These are phyloP conservation scores for Tursiops truncatus DNA, from an alignment of 2,113 vertebrate species.

Conservation along the genomic window DNA sequence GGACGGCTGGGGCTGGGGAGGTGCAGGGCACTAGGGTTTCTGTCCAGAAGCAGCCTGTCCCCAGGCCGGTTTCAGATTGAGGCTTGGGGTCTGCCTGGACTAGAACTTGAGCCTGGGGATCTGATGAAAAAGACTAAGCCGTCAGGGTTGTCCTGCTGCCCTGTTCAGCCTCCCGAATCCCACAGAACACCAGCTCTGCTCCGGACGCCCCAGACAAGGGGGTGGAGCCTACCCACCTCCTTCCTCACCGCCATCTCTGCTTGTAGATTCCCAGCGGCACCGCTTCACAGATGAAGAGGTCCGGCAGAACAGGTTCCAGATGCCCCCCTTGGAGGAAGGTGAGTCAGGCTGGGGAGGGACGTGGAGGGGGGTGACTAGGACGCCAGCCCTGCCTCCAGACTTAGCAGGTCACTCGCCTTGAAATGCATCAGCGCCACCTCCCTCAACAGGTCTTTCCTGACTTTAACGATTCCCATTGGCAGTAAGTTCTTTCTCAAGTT, in stretches of 20 bases:
- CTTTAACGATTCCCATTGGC: not conserved
- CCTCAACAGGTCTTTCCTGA: not conserved
- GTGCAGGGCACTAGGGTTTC: accelerated
- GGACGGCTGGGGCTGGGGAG: accelerated
- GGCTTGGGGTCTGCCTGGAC: not conserved
- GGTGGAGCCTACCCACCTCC: not conserved
- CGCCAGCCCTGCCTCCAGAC: not conserved
- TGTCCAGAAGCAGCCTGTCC: not conserved
- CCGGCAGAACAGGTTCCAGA: conserved; percentile 46
- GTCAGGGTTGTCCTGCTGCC: not conserved
- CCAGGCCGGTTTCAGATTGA: accelerated
- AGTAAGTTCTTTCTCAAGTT: not conserved
- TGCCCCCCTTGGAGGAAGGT: conserved; percentile 56
- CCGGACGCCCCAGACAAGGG: not conserved
- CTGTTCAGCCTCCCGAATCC: not conserved
- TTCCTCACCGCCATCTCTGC: not conserved
- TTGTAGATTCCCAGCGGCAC: conserved; percentile 80
- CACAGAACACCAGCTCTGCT: too few species aligned
- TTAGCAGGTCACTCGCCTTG: not conserved
- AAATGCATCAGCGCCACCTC: too few species aligned
- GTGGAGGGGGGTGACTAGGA: not conserved
- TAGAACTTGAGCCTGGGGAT: not conserved
- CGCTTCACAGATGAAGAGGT: conserved; percentile 56
- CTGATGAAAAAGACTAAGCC: not conserved
- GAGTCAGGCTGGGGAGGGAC: accelerated